Conservation (phyloP, 2,888 invertebrate genomes). For the Helobdella robusta region DNA sequence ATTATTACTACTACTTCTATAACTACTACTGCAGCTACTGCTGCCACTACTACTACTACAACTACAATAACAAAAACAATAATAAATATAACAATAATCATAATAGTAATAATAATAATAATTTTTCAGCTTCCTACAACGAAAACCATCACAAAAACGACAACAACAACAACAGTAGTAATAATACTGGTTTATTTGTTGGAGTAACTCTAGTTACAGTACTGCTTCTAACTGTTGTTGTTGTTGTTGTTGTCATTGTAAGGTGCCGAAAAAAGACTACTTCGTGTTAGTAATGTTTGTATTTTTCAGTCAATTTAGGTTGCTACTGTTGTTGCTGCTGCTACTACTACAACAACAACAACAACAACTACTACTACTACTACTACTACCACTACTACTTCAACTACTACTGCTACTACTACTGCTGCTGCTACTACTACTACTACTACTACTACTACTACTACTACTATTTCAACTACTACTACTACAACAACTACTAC, state of each 20-base stretch:
- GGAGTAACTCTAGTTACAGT: constrained; percentile 26
- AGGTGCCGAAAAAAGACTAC: constrained; percentile 24
- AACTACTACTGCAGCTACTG: not conserved
- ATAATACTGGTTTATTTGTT: constrained; percentile 28
- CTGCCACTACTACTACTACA: not conserved
- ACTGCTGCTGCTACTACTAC: not conserved
- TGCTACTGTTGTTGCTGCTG: not conserved
- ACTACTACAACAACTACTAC: not conserved
- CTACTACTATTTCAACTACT: too few species aligned
- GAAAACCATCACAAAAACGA: too few species aligned
- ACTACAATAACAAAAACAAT: not conserved
- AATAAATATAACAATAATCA: not conserved
- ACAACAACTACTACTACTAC: not conserved
- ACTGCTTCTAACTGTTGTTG: constrained; percentile 23
- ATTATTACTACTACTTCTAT: not conserved
- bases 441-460: not conserved
- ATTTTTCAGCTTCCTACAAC: too few species aligned
- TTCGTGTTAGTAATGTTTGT: constrained; percentile 8
- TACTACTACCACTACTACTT: not conserved
- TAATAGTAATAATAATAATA: too few species aligned
- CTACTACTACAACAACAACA: not conserved
- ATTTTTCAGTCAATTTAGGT: not conserved
- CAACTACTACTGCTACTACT: not conserved
- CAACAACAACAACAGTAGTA: too few species aligned
- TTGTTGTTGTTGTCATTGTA: constrained; percentile 27